Conservation (phyloP, 64 coral and sea anemone species). For the Dendrophyllia cribrosa region DNA sequence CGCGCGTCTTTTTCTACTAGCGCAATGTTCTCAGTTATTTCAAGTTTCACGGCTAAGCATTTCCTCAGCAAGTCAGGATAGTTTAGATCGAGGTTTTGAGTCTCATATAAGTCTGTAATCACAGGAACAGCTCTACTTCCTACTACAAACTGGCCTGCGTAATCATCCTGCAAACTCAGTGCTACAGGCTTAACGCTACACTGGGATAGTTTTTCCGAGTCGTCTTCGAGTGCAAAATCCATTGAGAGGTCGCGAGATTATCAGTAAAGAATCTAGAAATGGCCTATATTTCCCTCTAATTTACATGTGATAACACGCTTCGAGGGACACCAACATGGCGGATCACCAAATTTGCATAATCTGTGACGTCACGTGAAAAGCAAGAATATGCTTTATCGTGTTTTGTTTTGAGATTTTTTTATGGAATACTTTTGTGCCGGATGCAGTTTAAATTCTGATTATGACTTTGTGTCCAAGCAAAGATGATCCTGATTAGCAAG, state of each 20-base stretch:
- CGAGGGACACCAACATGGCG: background rate
- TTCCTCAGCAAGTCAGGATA: slow-evolving; percentile 60
- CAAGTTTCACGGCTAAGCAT: slow-evolving; percentile 34
- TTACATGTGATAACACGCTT: slow-evolving; percentile 4
- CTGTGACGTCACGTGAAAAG: too few species aligned
- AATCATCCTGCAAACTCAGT: slow-evolving; percentile 29
- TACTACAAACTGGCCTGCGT: slow-evolving; percentile 37
- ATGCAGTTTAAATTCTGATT: too few species aligned
- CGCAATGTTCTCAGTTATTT: slow-evolving; percentile 52
- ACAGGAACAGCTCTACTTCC: slow-evolving; percentile 32
- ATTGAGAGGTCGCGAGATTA: background rate
- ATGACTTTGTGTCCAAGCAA: too few species aligned
- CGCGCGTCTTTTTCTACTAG: slow-evolving; percentile 63
- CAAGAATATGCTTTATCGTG: too few species aligned
- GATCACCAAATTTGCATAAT: too few species aligned
- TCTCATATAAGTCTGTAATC: background rate
- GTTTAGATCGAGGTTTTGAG: slow-evolving; percentile 30
- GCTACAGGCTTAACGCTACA: slow-evolving; percentile 37
- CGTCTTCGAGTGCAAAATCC: background rate
- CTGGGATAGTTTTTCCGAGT: background rate
- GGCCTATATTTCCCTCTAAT: background rate
- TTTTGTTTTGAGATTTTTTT: too few species aligned
- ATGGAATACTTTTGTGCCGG: too few species aligned
- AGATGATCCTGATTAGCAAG: too few species aligned
- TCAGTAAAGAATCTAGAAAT: background rate